Evolutionary conservation across 2,888 invertebrate genomes (phyloP), one percentile per base, ranked within the genome.

Genomic region (Cheilosia scutellata): DNA sequence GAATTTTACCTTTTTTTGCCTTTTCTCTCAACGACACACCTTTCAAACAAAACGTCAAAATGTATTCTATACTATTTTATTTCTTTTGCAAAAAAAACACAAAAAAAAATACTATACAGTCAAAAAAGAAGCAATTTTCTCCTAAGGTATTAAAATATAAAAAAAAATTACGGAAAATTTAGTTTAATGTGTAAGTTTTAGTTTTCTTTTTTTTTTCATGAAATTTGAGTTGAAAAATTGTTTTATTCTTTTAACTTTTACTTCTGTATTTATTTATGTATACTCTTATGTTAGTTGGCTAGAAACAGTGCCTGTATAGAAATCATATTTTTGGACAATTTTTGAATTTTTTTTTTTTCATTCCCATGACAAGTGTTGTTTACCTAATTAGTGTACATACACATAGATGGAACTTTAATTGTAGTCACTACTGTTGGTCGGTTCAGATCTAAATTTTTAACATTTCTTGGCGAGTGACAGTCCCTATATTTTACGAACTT

Each of bases 111-210:
- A 65, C 29, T 42, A 37, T 66, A 79, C 68, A 84, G 82, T 57
- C 76, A 86, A 68, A 80, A 86, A 75, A 71, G 76, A 86, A 68
- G 76, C 82, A 84, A 79, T 79, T 84, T 84, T 40, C 82, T 83
- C 37, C 63, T 84, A 79, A 84, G 83, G 83, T 84, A 84, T 84
- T 70, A 51, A 60, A 57, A 63, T n/a, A 40, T 31, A 33, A 49
- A 51, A 55, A 65, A 77, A 72, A 76, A 27, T 16, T 77, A 60
- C 62, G 68, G 63, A 78, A 47, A 63, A 66, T 71, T 57, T 77
- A 65, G 60, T 42, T 60, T 82, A 49, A 75, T 71, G 78, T 74
- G 62, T 68, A 72, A 74, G 62, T 83, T 66, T 77, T 82, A 71
- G 57, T 70, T 66, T 29, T 44, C 31, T 13, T 58, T 47, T 57